Evolutionary conservation across 2,888 invertebrate species (phyloP), one percentile per base, ranked within the genome.

Genomic region (Blomia tropicalis): DNA sequence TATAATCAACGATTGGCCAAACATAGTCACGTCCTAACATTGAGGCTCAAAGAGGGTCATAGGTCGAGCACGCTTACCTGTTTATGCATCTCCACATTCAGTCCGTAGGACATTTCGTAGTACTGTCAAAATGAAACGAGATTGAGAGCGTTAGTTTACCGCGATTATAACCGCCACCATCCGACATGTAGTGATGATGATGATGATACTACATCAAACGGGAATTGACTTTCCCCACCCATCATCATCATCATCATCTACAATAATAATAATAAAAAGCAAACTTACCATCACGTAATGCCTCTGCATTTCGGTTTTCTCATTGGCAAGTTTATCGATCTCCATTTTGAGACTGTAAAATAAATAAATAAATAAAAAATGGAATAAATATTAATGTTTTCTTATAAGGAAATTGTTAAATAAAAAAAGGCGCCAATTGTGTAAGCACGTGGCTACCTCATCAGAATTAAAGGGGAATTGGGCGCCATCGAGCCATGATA

Each of bases 231-330:
- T n/a, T n/a, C n/a, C n/a, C n/a, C n/a, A n/a, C n/a, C n/a, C n/a
- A n/a, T n/a, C n/a, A n/a, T n/a, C n/a, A n/a, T n/a, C n/a, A n/a
- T n/a, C n/a, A n/a, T n/a, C n/a, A n/a, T n/a, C n/a, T n/a, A n/a
- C n/a, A n/a, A n/a, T n/a, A n/a, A n/a, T n/a, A 53, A 30, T 53
- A 25, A 25, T 17, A 17, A 53, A 11, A 11, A 11, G 36, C 36
- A 23, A 7, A 78, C 82, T 83, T 80, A 93, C 92, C 92, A 95
- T 93, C 71, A 93, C 92, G 80, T 93, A 95, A 81, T 95, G 92
- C 77, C 95, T 81, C 77, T 95, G 93, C 85, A 95, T 91, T 80
- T 93, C 92, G 71, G 92, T 93, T 80, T 95, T 95, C 78, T 95
- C 95, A 76, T 85, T 87, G 68, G 87, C 90, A 75, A 95, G 77